Evolutionary conservation across 2,888 invertebrate species (phyloP).

Genomic region (Trichacis sp.): DNA sequence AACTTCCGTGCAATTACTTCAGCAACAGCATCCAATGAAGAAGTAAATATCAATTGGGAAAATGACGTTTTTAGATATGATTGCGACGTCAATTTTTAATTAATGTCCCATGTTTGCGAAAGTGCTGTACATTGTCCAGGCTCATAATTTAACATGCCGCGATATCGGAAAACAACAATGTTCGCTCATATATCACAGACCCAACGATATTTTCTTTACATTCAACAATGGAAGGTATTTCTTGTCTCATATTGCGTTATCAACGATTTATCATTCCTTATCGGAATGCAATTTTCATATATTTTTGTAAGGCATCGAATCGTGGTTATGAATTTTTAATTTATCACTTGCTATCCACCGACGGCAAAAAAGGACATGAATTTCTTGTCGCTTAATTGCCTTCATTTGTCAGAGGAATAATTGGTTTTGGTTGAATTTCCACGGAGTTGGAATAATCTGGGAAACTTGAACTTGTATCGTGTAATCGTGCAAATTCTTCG

Average conservation of each 20-base stretch:
- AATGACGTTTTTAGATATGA: too few relatives aligned
- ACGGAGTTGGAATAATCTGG: neutral
- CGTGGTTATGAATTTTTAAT: neutral
- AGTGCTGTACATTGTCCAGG: too few relatives aligned
- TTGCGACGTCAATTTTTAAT: neutral
- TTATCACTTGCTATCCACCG: neutral
- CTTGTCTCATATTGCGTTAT: too few relatives aligned
- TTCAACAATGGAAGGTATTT: neutral
- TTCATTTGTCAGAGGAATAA: neutral
- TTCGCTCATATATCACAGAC: neutral
- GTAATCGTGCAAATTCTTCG: conserved; percentile 7
- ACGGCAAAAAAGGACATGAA: too few relatives aligned
- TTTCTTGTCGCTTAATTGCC: too few relatives aligned
- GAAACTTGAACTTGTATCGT: neutral
- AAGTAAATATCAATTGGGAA: too few relatives aligned
- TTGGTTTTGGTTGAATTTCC: neutral
- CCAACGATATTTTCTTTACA: neutral
- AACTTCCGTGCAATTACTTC: too few relatives aligned
- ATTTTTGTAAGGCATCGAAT: neutral
- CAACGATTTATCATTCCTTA: neutral
- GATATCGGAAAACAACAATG: neutral
- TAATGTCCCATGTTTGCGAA: too few relatives aligned
- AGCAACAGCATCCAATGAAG: too few relatives aligned
- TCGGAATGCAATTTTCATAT: neutral
- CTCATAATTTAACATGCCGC: neutral